phyloP scores from a whole-genome alignment of 2,797 vertebrate species.

The Lutjanus campechanus region DNA sequence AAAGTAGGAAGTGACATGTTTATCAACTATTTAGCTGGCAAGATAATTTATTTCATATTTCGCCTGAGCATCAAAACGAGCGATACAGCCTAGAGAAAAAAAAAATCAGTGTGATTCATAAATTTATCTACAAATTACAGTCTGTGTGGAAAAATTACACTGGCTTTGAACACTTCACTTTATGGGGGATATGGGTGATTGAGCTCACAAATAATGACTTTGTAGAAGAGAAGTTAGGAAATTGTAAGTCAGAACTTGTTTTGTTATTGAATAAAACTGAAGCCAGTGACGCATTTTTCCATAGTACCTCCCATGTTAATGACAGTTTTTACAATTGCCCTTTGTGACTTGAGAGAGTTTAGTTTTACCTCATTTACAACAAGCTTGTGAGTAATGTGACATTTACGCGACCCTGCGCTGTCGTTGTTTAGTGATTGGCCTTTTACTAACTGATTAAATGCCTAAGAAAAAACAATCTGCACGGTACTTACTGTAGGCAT shows the following conservation, averaged over 20 bases:
- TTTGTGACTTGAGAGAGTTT: constrained; percentile 58
- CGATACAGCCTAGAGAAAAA: background rate
- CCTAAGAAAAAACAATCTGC: constrained; percentile 47
- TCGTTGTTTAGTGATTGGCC: constrained; percentile 46
- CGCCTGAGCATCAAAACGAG: constrained; percentile 4
- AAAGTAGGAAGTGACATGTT: constrained; percentile 55
- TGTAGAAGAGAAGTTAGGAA: constrained; percentile 47
- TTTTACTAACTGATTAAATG: constrained; percentile 50
- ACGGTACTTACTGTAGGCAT: constrained; percentile 2
- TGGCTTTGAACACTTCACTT: constrained; percentile 34
- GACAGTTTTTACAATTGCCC: constrained; percentile 56
- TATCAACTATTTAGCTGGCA: constrained; percentile 44
- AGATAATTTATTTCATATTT: constrained; percentile 41
- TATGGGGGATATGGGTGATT: constrained; percentile 45
- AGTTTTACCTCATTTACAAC: constrained; percentile 62
- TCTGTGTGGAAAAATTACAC: constrained; percentile 30
- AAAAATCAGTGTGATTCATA: constrained; percentile 25
- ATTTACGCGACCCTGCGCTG: constrained; percentile 57
- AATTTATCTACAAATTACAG: constrained; percentile 47
- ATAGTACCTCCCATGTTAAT: constrained; percentile 59
- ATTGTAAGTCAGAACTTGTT: constrained; percentile 57
- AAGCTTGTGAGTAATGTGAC: constrained; percentile 73
- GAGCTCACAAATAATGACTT: constrained; percentile 54
- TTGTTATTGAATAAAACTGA: constrained; percentile 56
- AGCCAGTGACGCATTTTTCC: constrained; percentile 63